A percentile compares a stretch with the other conserved stretches of the same genome.
Evolutionary conservation across 2,888 invertebrate species (phyloP).

Genomic region (Rhabditoides inermis): DNA sequence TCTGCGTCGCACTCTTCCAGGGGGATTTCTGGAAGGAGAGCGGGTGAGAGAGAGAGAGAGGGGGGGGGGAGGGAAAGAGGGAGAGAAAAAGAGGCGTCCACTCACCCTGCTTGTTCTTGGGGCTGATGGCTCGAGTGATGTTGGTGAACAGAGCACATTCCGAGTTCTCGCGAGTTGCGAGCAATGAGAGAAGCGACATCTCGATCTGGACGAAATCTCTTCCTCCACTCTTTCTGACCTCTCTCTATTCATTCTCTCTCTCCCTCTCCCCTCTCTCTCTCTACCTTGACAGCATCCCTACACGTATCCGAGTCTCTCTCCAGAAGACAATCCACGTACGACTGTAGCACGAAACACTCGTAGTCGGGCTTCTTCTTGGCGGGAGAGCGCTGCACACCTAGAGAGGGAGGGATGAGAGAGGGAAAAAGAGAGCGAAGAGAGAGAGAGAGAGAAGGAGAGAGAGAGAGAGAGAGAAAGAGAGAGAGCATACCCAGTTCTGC

Average conservation of each 20-base stretch:
- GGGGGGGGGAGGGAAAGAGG: background rate
- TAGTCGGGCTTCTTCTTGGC: slow-evolving; percentile 1
- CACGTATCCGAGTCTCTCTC: slow-evolving; percentile 17
- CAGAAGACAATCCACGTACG: slow-evolving; percentile 25
- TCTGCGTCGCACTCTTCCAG: slow-evolving; percentile 30
- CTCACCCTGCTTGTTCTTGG: slow-evolving; percentile 4
- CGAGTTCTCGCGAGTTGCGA: slow-evolving; percentile 19
- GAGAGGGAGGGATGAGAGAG: too few species aligned
- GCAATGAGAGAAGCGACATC: slow-evolving; percentile 21
- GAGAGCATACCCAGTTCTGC: too few species aligned
- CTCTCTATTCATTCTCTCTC: background rate
- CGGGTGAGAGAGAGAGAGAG: background rate
- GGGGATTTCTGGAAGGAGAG: slow-evolving; percentile 9
- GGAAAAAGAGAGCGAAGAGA: too few species aligned
- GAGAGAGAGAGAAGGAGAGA: too few species aligned
- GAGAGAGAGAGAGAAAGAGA: too few species aligned
- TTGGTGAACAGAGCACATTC: slow-evolving; percentile 18
- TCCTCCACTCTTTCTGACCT: background rate
- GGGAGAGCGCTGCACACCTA: too few species aligned
- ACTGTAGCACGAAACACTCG: slow-evolving; percentile 28
- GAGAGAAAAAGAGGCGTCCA: background rate
- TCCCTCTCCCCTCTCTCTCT: background rate
- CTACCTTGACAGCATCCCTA: slow-evolving; percentile 23
- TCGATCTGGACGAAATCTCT: slow-evolving; percentile 14
- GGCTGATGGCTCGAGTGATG: background rate